phyloP scores from a whole-genome alignment of 53 echinoderm and acorn worm genomes.

The Apostichopus leukothele region DNA sequence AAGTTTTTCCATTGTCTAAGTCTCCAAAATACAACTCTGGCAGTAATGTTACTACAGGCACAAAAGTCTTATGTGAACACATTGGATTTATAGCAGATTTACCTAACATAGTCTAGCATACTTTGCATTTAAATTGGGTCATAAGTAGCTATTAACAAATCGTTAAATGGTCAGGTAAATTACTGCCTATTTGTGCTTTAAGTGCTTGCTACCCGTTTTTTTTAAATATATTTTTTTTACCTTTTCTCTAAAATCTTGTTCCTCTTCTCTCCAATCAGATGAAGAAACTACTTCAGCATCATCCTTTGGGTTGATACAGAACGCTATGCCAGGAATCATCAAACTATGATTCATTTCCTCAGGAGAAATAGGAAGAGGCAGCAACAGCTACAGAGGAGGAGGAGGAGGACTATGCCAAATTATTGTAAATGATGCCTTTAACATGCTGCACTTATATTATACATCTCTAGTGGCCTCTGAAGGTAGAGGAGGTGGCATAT shows the following conservation, averaged over 20 bases:
- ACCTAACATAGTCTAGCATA: too few species aligned
- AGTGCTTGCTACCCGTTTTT: too few species aligned
- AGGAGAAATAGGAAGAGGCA: not conserved
- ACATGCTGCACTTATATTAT: conserved; percentile 15
- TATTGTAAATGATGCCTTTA: conserved; percentile 37
- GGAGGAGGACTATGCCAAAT: conserved; percentile 12
- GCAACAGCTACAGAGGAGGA: not conserved
- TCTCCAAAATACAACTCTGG: too few species aligned
- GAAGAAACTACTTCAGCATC: not conserved
- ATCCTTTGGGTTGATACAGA: not conserved
- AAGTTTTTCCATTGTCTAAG: too few species aligned
- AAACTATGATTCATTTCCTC: not conserved
- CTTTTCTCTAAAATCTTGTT: not conserved
- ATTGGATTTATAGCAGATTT: too few species aligned
- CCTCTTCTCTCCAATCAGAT: not conserved
- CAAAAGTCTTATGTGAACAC: too few species aligned
- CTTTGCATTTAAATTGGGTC: too few species aligned
- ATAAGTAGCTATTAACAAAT: too few species aligned
- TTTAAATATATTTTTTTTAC: too few species aligned
- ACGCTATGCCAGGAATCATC: not conserved
- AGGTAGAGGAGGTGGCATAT: not conserved
- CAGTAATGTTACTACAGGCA: too few species aligned
- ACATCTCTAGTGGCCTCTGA: not conserved
- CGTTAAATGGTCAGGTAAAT: too few species aligned
- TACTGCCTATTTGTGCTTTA: too few species aligned